phyloP scores from a whole-genome alignment of 35 echinoderm and acorn worm species.

The Holothuria glaberrima region DNA sequence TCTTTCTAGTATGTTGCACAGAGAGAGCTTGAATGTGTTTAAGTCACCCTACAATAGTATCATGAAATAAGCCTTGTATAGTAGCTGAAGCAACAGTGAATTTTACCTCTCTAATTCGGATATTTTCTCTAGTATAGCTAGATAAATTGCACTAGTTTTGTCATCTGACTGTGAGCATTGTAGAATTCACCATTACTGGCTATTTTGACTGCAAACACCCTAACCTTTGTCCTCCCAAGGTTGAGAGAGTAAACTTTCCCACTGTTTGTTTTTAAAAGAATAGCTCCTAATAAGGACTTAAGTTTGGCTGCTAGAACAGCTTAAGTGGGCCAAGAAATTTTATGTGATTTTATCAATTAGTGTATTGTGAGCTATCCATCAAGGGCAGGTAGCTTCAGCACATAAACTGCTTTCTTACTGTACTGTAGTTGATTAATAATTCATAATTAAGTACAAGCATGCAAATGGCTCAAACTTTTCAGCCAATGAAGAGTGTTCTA shows the following conservation, averaged over 20 bases:
- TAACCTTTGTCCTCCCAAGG: no score
- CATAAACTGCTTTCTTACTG: neutral
- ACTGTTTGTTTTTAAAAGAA: neutral
- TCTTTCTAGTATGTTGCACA: no score
- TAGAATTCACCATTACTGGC: neutral
- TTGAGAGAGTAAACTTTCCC: neutral
- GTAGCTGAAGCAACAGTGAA: no score
- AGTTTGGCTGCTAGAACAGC: neutral
- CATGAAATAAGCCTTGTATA: no score
- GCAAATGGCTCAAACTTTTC: no score
- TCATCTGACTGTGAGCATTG: neutral
- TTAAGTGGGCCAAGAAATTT: constrained; percentile 6
- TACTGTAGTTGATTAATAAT: neutral
- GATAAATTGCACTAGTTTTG: constrained; percentile 8
- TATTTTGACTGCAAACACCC: neutral
- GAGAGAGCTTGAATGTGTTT: no score
- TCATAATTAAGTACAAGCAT: neutral
- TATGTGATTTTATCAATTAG: constrained; percentile 4
- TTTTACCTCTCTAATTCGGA: no score
- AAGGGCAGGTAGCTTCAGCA: no score
- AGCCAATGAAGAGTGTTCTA: no score
- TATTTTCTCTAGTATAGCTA: neutral
- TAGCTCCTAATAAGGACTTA: neutral
- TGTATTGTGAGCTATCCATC: neutral
- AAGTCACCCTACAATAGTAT: no score